Base-by-base conservation (phyloP, 2,113 vertebrate species). In the Poeciliopsis turrubarensis region DNA sequence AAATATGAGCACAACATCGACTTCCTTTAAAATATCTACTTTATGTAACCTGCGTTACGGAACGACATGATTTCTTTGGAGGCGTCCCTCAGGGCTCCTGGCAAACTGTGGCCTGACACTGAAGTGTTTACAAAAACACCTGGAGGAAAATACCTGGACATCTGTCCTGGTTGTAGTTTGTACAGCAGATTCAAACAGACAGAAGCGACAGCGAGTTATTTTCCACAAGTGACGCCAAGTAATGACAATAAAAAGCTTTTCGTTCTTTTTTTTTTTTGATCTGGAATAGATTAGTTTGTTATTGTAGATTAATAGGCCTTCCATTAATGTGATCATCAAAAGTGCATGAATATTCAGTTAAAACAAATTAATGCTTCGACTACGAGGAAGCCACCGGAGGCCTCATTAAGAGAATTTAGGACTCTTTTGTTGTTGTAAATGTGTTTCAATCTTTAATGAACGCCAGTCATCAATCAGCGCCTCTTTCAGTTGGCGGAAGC, bases 321-420 rank as follows among this genome's bases (percentile, higher is more conserved):
- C 32, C 26, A 69, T 74, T 75, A 71, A 61, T 71, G 71, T 65
- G 62, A 72, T 81, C 54, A 39, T 76, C 68, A 68, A 14, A 63
- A 31, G 6, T 4, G 26, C 14, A 74, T 64, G 41, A 54, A 80
- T 76, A 74, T 76, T 73, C 22, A 79, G 64, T 9, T 31, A 8
- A 68, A 75, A 75, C 70, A 79, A 80, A 68, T 68, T 26, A 69
- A 51, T 60, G 60, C 73, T 70, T 32, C 60, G 73, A 77, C 71
- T 65, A 27, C 72, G 41, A 64, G 17, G 39, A 82, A 17, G 19
- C 70, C 86, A 78, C 64, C 62, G 41, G 77, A 84, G 85, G 68
- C 81, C 72, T 86, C 73, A 77, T 89, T 89, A 86, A 65, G 11
- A 70, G 22, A 77, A 68, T 44, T 31, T 19, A 39, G 31, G 27